Percentiles rank a stretch among this genome's conserved stretches.
phyloP scores from a whole-genome alignment of 2,113 vertebrate species.

The Leptosomus discolor region DNA sequence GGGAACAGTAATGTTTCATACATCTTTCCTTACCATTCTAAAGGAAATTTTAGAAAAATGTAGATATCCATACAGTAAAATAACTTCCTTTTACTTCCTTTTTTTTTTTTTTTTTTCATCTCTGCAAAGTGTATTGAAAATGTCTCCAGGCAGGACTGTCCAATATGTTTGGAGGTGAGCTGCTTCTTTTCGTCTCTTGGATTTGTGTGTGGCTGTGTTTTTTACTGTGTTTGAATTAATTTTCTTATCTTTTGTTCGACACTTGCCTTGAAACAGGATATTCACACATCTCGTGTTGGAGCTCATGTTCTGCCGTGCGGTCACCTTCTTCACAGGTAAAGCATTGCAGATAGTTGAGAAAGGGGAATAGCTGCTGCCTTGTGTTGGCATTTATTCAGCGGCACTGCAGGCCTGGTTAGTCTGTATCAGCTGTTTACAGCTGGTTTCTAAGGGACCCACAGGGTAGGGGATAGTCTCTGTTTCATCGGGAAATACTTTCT shows the following conservation, averaged over 20 bases:
- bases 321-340: slow-evolving; percentile 92
- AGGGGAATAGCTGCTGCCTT: no score
- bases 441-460: background rate
- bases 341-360: background rate
- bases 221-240: background rate
- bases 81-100: background rate
- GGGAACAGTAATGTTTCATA: background rate
- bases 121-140: slow-evolving; percentile 91
- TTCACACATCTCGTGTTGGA: slow-evolving; percentile 90
- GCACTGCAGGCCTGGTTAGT: background rate
- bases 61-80: rapidly evolving
- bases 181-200: background rate
- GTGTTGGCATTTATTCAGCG: background rate
- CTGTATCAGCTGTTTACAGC: background rate
- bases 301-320: slow-evolving; percentile 90
- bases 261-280: slow-evolving; percentile 77
- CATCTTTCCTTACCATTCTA: background rate
- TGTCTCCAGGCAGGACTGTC: slow-evolving; percentile 93
- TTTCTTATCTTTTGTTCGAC: background rate
- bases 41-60: background rate
- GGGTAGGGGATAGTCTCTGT: background rate
- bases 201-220: background rate
- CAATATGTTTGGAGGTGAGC: slow-evolving; percentile 93
- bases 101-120: background rate
- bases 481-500: background rate